Evolutionary conservation across 2,888 invertebrate species (phyloP).

Genomic region (Trilocha varians): DNA sequence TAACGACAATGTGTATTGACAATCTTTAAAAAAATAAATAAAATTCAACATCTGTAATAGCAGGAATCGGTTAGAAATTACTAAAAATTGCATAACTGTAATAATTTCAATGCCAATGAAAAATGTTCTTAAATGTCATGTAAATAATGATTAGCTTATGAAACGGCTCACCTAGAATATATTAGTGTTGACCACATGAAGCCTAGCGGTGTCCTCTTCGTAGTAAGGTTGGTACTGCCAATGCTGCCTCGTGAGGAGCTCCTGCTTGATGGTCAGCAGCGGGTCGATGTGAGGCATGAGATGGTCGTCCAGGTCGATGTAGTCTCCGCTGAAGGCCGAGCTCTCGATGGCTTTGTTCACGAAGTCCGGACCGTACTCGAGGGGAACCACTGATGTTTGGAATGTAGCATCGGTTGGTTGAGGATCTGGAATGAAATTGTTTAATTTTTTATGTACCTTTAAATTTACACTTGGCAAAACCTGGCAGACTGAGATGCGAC

Average conservation of each 20-base stretch:
- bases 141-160: no score
- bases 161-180: not conserved
- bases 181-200: not conserved
- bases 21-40: no score
- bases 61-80: no score
- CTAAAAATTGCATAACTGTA: no score
- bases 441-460: not conserved
- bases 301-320: constrained; percentile 41
- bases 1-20: no score
- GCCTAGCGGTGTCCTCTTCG: constrained; percentile 16
- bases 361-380: constrained; percentile 55
- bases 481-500: no score
- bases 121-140: no score
- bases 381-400: constrained; percentile 3
- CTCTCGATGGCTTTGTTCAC: constrained; percentile 15
- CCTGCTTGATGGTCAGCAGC: constrained; percentile 32
- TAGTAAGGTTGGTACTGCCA: constrained; percentile 31
- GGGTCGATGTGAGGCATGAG: constrained; percentile 57
- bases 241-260: not conserved
- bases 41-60: no score
- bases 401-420: not conserved
- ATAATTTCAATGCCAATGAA: not conserved
- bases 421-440: constrained; percentile 1
- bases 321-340: constrained; percentile 14
- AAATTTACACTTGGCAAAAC: no score